Evolutionary conservation across 1,140 invertebrate genomes (phyloP).

Genomic region (Tetramorium alpestre): DNA sequence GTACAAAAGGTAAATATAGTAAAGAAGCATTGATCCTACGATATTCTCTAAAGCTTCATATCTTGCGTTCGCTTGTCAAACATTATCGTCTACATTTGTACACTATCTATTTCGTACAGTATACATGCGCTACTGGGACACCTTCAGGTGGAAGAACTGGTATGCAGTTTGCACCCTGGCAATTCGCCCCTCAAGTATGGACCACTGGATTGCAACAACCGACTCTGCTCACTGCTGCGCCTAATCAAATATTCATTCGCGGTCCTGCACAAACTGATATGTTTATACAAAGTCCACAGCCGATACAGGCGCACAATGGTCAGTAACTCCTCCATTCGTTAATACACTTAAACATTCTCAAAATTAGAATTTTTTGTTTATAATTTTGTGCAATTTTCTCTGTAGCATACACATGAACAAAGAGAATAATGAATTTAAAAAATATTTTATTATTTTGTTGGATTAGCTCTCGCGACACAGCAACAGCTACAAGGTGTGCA

Average conservation of each 20-base stretch:
- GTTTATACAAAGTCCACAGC: conserved; percentile 94
- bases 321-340: conserved; percentile 78
- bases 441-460: conserved; percentile 4
- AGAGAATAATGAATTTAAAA: neutral
- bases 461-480: conserved; percentile 84
- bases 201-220: conserved; percentile 89
- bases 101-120: conserved; percentile 73
- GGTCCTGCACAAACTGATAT: conserved; percentile 92
- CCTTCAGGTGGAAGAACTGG: conserved; percentile 87
- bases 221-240: conserved; percentile 87
- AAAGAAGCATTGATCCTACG: neutral
- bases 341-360: neutral
- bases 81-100: neutral
- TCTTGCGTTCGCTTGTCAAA: neutral
- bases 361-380: conserved; percentile 26
- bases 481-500: conserved; percentile 86
- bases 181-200: conserved; percentile 89
- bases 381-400: conserved; percentile 12
- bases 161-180: conserved; percentile 88
- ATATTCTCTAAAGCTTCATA: neutral
- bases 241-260: conserved; percentile 94
- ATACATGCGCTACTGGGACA: conserved; percentile 88
- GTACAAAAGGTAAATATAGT: conserved; percentile 81
- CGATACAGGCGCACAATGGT: conserved; percentile 88
- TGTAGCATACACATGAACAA: neutral